Percentiles rank a stretch among this genome's conserved stretches.
These are phyloP conservation scores for Plagodis pulveraria DNA, from an alignment of 2,888 invertebrate genomes.

Conservation along the genomic window DNA sequence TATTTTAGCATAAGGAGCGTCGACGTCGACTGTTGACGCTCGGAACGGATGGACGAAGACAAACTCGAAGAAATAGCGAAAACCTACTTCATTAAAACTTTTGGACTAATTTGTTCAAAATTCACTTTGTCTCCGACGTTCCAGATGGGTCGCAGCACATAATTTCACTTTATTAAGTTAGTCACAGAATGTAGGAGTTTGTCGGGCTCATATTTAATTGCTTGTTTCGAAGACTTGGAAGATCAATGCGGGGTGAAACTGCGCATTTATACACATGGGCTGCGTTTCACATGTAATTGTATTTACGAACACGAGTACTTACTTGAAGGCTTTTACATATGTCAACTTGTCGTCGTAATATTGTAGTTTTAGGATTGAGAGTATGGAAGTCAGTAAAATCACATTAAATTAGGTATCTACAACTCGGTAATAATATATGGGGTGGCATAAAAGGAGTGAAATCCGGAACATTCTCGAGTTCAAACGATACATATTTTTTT, in stretches of 20 bases:
- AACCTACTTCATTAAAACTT: conserved; percentile 73
- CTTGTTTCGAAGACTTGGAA: conserved; percentile 62
- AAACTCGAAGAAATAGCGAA: conserved; percentile 51
- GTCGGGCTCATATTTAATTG: conserved; percentile 72
- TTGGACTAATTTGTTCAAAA: conserved; percentile 78
- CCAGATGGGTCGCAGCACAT: conserved; percentile 76
- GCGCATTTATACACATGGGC: conserved; percentile 7
- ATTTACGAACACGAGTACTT: conserved; percentile 6
- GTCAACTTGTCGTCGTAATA: too few relatives aligned
- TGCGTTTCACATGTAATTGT: conserved; percentile 29
- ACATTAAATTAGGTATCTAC: too few relatives aligned
- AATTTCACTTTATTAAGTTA: conserved; percentile 79
- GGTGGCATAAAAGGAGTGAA: too few relatives aligned
- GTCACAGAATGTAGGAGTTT: conserved; percentile 71
- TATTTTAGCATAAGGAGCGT: conserved; percentile 28
- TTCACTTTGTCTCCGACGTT: conserved; percentile 74
- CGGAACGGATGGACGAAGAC: conserved; percentile 40
- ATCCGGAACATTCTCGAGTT: too few relatives aligned
- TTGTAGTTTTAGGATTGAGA: too few relatives aligned
- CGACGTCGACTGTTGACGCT: conserved; percentile 29
- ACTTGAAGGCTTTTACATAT: too few relatives aligned
- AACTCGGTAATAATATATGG: too few relatives aligned
- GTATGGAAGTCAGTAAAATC: too few relatives aligned
- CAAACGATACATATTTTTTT: too few relatives aligned
- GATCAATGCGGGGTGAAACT: conserved; percentile 51